Evolutionary conservation across 2,113 vertebrate species (phyloP), one percentile per base, ranked within the genome.

Genomic region (Halcyon senegalensis): DNA sequence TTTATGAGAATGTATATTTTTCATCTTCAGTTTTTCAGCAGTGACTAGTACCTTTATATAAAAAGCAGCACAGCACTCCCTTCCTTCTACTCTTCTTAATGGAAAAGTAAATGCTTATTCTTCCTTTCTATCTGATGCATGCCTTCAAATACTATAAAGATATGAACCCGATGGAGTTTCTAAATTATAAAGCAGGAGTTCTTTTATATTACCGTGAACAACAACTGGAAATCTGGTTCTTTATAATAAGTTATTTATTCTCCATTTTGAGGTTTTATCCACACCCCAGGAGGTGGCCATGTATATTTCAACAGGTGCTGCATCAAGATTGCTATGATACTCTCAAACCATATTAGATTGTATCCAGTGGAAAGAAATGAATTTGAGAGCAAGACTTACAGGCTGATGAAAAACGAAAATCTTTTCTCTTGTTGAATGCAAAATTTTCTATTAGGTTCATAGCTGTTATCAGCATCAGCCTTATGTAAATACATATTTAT

Each of bases 191-290:
- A 97, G 90, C 84, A 94, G 44, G 93, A 96, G 77, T 88, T 90
- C 93, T 92, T 96, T 95, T 86, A 75, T 96, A 92, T 97, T 96
- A 95, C 92, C 8, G 39, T 91, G 89, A 94, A 93, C 82, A 95
- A 94, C 84, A 95, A 95, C 96, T 96, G 96, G 94, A 97, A 96
- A 94, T 96, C 95, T 95, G 94, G 97, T 97, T 97, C 96, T 96
- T 96, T 96, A 95, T 95, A 97, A 94, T 95, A 97, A 97, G 93
- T 97, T 97, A 97, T 97, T 97, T 97, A 97, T 97, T 97, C 96
- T 97, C 93, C 96, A 97, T 97, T 97, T 97, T 96, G 94, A 97
- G 97, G 97, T 97, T 97, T 97, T 97, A 96, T 96, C 97, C 97
- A 97, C 97, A 97, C 95, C 94, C 96, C 97, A 93, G 97, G 97